A percentile compares a stretch with the other conserved stretches of the same genome.
Evolutionary conservation across 1,140 invertebrate genomes (phyloP).

Genomic region (Diabrotica virgifera): DNA sequence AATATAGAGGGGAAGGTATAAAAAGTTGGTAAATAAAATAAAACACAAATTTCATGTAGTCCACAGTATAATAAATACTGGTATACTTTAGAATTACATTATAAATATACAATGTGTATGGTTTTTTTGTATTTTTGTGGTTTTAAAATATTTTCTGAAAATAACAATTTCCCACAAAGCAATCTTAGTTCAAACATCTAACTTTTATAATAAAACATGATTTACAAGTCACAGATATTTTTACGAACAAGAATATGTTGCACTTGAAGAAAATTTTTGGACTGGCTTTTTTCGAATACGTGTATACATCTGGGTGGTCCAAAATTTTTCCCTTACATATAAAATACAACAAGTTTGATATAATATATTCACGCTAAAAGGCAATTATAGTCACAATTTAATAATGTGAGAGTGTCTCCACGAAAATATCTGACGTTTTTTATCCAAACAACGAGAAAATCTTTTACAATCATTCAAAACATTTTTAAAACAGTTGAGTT

Average conservation of each 20-base stretch:
- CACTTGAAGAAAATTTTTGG: constrained; percentile 39
- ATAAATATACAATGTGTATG: constrained; percentile 53
- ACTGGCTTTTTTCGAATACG: constrained; percentile 15
- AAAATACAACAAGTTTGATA: constrained; percentile 46
- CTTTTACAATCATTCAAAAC: no score
- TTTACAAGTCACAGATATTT: constrained; percentile 47
- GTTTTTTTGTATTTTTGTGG: constrained; percentile 48
- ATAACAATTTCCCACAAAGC: constrained; percentile 53
- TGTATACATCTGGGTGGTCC: constrained; percentile 9
- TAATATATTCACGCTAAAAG: constrained; percentile 49
- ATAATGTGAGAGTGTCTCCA: constrained; percentile 22
- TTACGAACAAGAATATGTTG: constrained; percentile 44
- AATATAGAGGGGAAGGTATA: background rate
- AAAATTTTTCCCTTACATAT: constrained; percentile 37
- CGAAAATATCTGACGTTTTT: no score
- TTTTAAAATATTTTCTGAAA: constrained; percentile 53
- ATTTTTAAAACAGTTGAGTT: no score
- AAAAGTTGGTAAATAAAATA: constrained; percentile 26
- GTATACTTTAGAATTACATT: constrained; percentile 52
- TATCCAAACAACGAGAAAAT: no score
- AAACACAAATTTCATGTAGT: constrained; percentile 47
- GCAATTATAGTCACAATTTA: constrained; percentile 49
- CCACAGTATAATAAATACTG: constrained; percentile 53
- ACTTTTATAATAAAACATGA: constrained; percentile 46
- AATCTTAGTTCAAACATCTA: constrained; percentile 49